Base-by-base conservation (phyloP, 1,140 invertebrate genomes). In the Drosophila subobscura region DNA sequence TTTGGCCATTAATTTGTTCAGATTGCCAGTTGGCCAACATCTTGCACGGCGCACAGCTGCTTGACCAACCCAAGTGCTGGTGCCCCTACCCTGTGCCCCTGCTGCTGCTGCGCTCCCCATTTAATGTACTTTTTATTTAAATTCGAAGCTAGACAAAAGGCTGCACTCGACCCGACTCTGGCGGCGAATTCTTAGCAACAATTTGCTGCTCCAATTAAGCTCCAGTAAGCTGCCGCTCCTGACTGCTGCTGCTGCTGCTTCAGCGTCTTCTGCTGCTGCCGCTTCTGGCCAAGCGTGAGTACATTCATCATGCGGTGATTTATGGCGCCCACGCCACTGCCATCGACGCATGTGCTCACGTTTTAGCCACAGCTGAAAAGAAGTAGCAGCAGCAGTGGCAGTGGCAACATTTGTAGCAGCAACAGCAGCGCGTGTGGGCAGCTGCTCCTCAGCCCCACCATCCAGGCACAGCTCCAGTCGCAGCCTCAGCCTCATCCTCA, bases 131-230 rank as follows among this genome's bases (percentile, higher is more conserved):
- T 85, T 84, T 85, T 85, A 85, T 85, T 85, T 77, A 85, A 85
- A 88, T 85, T 60, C 40, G 25, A 29, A 33, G 16, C 33, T 41
- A 33, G 40, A 66, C 63, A 68, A 68, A 68, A 68, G 65, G 55
- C 65, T 80, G 80, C 77, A 73, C 53, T 84, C 58, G 58, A 45
- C 80, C 5, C 25, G 5, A 27, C 25, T 27, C 33, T 45, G 81
- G 47, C 80, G 74, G 81, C 73, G 51, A 61, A 81, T 85, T 85
- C 80, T 85, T 81, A 86, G 80, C 80, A 86, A 85, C 80, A 86
- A 81, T 85, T 85, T 86, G 80, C 80, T 86, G 80, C 80, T 85
- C 81, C 81, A 85, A 88, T 85, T 85, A 86, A 88, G 77, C 65
- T 23, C 44, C 70, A 74, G 46, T 51, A 50, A 49, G 57, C 16